These are phyloP conservation scores for Neotoma lepida DNA, from an alignment of 2,113 vertebrate species.

Conservation along the genomic window DNA sequence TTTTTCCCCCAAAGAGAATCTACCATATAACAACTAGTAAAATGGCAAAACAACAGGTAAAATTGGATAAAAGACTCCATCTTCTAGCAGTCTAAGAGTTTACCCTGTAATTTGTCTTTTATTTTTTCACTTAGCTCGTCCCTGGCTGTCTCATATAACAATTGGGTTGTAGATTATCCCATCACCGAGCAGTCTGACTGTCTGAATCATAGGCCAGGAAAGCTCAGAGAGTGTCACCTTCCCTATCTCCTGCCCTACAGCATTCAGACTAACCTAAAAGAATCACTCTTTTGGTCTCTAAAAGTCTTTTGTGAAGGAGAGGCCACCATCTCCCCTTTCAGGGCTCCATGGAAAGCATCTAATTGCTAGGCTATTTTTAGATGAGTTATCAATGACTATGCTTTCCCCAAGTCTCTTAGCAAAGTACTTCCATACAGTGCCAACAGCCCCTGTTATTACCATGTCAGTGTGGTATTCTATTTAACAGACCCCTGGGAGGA, in stretches of 20 bases:
- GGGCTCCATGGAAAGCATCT: slow-evolving; percentile 21
- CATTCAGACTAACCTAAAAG: slow-evolving; percentile 56
- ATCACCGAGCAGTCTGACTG: slow-evolving; percentile 52
- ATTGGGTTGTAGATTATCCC: slow-evolving; percentile 63
- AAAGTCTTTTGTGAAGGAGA: slow-evolving; percentile 58
- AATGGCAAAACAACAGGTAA: slow-evolving; percentile 70
- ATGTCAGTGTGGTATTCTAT: slow-evolving; percentile 13
- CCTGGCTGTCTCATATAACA: slow-evolving; percentile 58
- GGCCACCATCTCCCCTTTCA: slow-evolving; percentile 19
- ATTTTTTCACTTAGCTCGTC: slow-evolving; percentile 56
- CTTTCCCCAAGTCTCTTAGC: slow-evolving; percentile 47
- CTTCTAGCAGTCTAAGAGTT: slow-evolving; percentile 55
- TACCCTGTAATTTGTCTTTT: slow-evolving; percentile 72
- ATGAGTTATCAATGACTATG: slow-evolving; percentile 42
- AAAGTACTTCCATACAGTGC: not conserved
- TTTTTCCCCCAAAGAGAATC: slow-evolving; percentile 32
- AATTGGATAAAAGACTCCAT: slow-evolving; percentile 74
- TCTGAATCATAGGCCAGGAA: slow-evolving; percentile 55
- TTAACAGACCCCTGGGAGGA: not conserved
- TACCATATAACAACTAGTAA: slow-evolving; percentile 68
- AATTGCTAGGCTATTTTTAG: slow-evolving; percentile 61
- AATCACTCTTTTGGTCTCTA: not conserved
- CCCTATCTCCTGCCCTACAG: not conserved
- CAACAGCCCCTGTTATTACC: slow-evolving; percentile 19
- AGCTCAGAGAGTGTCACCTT: not conserved